Evolutionary conservation across 2,888 invertebrate species (phyloP).

Genomic region (Hemicrepidius hirtus): DNA sequence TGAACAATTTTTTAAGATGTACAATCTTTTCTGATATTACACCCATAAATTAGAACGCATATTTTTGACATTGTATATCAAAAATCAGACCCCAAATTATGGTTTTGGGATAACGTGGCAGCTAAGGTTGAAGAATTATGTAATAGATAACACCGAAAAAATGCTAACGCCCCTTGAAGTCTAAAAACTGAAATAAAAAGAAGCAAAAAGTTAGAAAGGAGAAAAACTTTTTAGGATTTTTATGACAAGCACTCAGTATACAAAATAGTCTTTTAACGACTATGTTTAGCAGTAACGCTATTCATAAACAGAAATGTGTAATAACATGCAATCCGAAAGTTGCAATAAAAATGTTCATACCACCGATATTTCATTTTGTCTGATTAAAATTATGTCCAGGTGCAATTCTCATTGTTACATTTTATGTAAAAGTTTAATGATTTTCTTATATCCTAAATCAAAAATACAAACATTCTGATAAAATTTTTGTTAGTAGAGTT

Average conservation of each 20-base stretch:
- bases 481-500: too few relatives aligned
- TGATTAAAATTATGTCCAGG: too few relatives aligned
- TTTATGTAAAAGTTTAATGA: too few relatives aligned
- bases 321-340: too few relatives aligned
- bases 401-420: too few relatives aligned
- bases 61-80: constrained; percentile 48
- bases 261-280: not conserved
- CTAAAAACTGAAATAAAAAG: constrained; percentile 1
- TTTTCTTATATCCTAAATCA: too few relatives aligned
- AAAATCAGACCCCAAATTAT: constrained; percentile 40
- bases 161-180: not conserved
- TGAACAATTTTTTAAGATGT: constrained; percentile 46
- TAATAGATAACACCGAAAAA: constrained; percentile 17
- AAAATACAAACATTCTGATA: too few relatives aligned
- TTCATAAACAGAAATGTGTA: too few relatives aligned
- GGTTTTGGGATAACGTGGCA: not conserved
- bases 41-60: constrained; percentile 44
- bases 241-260: not conserved
- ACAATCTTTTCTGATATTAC: constrained; percentile 49
- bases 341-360: too few relatives aligned
- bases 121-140: constrained; percentile 22
- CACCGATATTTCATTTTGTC: too few relatives aligned
- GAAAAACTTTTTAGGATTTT: too few relatives aligned
- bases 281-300: too few relatives aligned
- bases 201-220: not conserved